These are phyloP conservation scores for Macaria notata DNA, from an alignment of 2,888 invertebrate species.

Conservation along the genomic window DNA sequence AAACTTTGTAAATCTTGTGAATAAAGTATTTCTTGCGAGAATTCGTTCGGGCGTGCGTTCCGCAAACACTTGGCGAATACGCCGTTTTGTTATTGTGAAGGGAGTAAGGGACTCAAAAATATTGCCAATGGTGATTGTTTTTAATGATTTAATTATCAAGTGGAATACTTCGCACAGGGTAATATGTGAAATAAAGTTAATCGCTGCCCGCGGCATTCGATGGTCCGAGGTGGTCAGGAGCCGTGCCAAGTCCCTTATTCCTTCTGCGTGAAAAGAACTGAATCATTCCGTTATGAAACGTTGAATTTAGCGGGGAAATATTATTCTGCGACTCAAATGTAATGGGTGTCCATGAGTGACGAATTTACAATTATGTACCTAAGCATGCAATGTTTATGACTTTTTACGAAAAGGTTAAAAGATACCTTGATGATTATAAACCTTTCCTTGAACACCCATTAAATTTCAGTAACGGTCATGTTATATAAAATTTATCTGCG, in stretches of 20 bases:
- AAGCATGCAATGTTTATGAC: too few species aligned
- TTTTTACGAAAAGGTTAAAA: too few species aligned
- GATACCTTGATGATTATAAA: too few species aligned
- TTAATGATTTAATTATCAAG: slow-evolving; percentile 62
- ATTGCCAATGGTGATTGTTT: slow-evolving; percentile 70
- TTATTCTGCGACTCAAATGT: slow-evolving; percentile 68
- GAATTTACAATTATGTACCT: too few species aligned
- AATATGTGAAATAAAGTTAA: slow-evolving; percentile 62
- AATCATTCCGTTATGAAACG: slow-evolving; percentile 65
- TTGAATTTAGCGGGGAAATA: slow-evolving; percentile 58
- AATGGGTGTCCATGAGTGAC: slow-evolving; percentile 38
- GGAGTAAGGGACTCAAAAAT: slow-evolving; percentile 70
- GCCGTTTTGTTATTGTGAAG: slow-evolving; percentile 65
- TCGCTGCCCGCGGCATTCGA: slow-evolving; percentile 48
- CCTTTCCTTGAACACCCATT: slow-evolving; percentile 37
- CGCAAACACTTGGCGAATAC: slow-evolving; percentile 55
- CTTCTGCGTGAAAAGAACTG: slow-evolving; percentile 72
- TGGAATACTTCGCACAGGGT: slow-evolving; percentile 77
- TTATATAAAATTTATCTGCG: slow-evolving; percentile 59
- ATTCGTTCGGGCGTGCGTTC: slow-evolving; percentile 47
- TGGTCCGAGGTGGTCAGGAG: slow-evolving; percentile 48
- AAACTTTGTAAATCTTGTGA: slow-evolving; percentile 50
- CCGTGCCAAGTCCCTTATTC: slow-evolving; percentile 77
- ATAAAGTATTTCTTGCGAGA: slow-evolving; percentile 45
- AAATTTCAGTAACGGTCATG: slow-evolving; percentile 68